Percentiles rank a stretch among this genome's conserved stretches.
Conservation (phyloP, 2,113 vertebrate species). For the Recurvirostra avosetta region DNA sequence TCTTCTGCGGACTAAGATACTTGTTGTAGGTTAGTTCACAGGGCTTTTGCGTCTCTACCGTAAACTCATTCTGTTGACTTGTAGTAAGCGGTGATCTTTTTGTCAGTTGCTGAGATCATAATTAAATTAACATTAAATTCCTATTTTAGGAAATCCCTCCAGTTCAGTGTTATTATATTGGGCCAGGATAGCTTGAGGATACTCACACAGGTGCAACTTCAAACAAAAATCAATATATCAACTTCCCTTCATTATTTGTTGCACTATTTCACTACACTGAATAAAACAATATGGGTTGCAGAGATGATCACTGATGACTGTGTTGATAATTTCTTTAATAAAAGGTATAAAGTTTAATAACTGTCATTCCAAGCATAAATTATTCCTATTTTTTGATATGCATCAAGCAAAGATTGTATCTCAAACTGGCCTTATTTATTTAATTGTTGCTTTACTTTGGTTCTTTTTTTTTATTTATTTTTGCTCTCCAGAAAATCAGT, state of each 20-base stretch:
- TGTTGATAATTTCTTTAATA: neutral
- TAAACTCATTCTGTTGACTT: neutral
- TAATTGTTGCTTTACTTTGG: neutral
- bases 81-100: neutral
- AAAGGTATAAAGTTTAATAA: neutral
- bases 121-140: neutral
- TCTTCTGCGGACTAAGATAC: neutral
- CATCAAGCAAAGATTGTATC: neutral
- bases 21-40: neutral
- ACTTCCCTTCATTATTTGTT: neutral
- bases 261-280: neutral
- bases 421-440: neutral
- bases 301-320: neutral
- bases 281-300: neutral
- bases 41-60: neutral
- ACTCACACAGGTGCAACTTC: neutral
- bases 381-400: neutral
- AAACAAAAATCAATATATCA: neutral
- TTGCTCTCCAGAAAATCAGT: neutral
- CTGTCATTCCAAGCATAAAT: neutral
- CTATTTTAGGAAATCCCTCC: neutral
- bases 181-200: neutral
- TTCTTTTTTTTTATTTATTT: neutral
- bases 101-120: neutral
- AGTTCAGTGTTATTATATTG: neutral